Percentiles rank a stretch among this genome's conserved stretches.
These are phyloP conservation scores for Hedychridium roseum DNA, from an alignment of 2,888 invertebrate genomes.

Conservation along the genomic window DNA sequence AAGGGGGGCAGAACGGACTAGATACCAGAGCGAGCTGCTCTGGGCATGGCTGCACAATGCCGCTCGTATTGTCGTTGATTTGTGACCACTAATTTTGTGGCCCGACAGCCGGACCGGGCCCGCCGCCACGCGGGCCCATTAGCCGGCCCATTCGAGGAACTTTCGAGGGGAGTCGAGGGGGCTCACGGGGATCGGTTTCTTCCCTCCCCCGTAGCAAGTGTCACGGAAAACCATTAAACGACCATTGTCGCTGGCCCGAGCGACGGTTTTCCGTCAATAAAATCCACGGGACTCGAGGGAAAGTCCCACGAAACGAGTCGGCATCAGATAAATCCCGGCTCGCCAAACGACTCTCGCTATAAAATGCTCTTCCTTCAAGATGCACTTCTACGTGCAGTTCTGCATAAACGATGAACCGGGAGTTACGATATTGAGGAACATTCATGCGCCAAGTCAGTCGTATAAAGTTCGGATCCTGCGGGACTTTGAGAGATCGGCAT, in stretches of 20 bases:
- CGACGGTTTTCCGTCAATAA: slow-evolving; percentile 1
- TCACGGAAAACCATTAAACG: slow-evolving; percentile 20
- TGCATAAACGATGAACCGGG: too few species aligned
- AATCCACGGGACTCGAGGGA: too few species aligned
- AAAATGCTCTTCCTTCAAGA: too few species aligned
- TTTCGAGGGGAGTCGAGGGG: slow-evolving; percentile 29
- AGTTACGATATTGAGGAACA: too few species aligned
- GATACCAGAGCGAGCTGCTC: slow-evolving; percentile 15
- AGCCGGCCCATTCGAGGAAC: slow-evolving; percentile 54
- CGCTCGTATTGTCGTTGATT: slow-evolving; percentile 55
- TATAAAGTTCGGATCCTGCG: too few species aligned
- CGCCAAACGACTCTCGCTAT: too few species aligned
- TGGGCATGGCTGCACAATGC: slow-evolving; percentile 29
- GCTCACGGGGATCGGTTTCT: slow-evolving; percentile 16
- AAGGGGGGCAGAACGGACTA: slow-evolving; percentile 8
- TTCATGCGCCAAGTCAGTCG: too few species aligned
- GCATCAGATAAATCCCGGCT: too few species aligned
- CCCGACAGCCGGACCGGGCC: slow-evolving; percentile 43
- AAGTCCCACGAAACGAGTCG: too few species aligned
- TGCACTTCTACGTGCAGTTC: too few species aligned
- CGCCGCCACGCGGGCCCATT: slow-evolving; percentile 51
- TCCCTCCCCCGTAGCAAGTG: slow-evolving; percentile 14
- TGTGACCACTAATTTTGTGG: slow-evolving; percentile 58
- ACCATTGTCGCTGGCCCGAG: slow-evolving; percentile 15
- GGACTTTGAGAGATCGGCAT: too few species aligned